These are phyloP conservation scores for Callinectes sapidus DNA, from an alignment of 2,888 invertebrate species.

Conservation along the genomic window DNA sequence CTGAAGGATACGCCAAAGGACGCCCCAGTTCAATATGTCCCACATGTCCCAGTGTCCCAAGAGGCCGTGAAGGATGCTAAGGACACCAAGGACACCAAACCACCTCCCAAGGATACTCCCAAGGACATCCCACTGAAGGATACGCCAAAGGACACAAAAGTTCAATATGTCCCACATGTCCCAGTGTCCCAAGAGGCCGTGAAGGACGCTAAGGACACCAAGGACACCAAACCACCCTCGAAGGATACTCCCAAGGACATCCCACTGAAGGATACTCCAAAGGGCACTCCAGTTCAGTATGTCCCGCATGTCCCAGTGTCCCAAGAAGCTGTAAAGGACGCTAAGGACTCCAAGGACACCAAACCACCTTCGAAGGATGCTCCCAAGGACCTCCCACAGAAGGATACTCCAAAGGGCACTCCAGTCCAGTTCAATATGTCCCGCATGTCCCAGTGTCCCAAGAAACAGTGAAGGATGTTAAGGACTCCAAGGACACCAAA, in stretches of 20 bases:
- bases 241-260: background rate
- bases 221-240: background rate
- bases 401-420: background rate
- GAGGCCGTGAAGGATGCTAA: background rate
- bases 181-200: background rate
- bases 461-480: background rate
- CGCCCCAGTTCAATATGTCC: slow-evolving; percentile 15
- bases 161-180: slow-evolving; percentile 32
- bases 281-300: slow-evolving; percentile 46
- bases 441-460: slow-evolving; percentile 34
- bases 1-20: background rate
- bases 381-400: background rate
- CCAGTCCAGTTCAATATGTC: slow-evolving; percentile 56
- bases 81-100: background rate
- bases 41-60: background rate
- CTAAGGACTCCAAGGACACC: background rate
- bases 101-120: background rate
- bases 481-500: background rate
- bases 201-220: background rate
- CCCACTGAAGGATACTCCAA: background rate
- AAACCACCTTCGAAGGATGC: background rate
- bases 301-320: slow-evolving; percentile 53
- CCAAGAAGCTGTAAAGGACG: background rate
- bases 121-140: background rate
- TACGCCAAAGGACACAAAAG: background rate